Conservation (phyloP, 2,797 vertebrate species). For the Sus cebifrons region DNA sequence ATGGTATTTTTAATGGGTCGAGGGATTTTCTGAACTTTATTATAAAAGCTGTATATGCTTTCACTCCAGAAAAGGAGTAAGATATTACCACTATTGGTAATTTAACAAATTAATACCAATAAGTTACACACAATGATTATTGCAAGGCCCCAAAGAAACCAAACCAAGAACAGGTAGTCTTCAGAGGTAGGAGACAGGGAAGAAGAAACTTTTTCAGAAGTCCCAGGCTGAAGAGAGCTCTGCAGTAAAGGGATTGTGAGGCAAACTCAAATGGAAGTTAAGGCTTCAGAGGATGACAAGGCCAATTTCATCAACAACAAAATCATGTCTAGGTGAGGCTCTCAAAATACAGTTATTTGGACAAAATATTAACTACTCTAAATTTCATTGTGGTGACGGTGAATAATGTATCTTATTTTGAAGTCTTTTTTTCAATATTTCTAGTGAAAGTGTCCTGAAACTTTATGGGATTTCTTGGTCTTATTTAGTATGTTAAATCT, state of each 20-base stretch:
- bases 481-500: background rate
- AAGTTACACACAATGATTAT: background rate
- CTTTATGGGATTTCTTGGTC: background rate
- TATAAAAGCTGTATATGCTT: background rate
- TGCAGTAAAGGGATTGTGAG: background rate
- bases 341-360: background rate
- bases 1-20: background rate
- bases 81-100: background rate
- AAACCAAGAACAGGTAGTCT: background rate
- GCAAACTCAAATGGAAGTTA: background rate
- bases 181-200: background rate
- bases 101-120: background rate
- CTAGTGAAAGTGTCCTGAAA: background rate
- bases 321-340: no score
- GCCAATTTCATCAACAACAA: background rate
- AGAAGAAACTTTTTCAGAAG: background rate
- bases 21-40: background rate
- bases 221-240: background rate
- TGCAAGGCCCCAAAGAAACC: background rate
- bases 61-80: background rate
- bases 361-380: background rate
- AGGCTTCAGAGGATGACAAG: background rate
- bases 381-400: background rate
- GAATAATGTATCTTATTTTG: background rate
- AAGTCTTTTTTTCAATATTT: background rate